A percentile compares a stretch with the other conserved stretches of the same genome.
phyloP scores from a whole-genome alignment of 2,113 vertebrate genomes.

The Podarcis muralis region DNA sequence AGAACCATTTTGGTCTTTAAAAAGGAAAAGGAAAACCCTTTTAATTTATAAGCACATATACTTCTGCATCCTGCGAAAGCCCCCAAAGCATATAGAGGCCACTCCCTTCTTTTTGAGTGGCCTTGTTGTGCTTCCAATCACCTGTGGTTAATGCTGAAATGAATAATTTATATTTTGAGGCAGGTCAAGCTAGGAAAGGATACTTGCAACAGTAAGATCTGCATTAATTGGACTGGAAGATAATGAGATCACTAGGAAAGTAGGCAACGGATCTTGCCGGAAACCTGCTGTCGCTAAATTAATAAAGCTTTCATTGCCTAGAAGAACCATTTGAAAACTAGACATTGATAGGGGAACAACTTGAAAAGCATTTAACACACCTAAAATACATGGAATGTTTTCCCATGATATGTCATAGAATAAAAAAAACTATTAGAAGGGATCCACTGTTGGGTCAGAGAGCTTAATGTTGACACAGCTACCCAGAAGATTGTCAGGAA shows the following conservation, averaged over 20 bases:
- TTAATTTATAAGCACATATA: no score
- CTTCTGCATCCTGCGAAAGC: no score
- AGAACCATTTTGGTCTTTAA: background rate
- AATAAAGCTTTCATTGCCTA: background rate
- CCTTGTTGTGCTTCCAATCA: no score
- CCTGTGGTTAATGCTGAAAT: no score
- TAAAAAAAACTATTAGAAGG: background rate
- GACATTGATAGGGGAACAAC: background rate
- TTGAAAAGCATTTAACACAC: no score
- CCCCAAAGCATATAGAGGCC: no score
- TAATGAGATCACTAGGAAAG: background rate
- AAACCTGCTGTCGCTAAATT: background rate
- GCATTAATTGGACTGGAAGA: background rate
- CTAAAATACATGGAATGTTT: background rate
- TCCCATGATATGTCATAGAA: background rate
- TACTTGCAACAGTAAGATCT: no score
- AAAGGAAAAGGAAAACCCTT: background rate
- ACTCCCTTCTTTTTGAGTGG: no score
- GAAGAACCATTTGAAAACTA: background rate
- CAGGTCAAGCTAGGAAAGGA: no score
- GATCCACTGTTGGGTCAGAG: background rate
- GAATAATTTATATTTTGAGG: no score
- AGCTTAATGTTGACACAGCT: background rate
- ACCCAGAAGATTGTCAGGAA: background rate
- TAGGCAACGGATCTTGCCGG: background rate